phyloP scores from a whole-genome alignment of 2,797 vertebrate genomes.

The Poecilia picta region DNA sequence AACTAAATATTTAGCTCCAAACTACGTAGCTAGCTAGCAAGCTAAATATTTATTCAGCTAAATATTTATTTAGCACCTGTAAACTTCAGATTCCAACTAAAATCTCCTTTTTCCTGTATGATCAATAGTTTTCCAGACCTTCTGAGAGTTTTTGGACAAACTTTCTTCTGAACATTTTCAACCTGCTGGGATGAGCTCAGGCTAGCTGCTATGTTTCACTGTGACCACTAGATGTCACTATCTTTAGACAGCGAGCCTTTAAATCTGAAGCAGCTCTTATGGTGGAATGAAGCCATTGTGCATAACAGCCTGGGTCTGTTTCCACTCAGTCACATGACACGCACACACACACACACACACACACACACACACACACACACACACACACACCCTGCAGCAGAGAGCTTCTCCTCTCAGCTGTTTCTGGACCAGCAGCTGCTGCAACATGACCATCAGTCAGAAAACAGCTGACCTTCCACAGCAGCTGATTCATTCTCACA shows the following conservation, averaged over 20 bases:
- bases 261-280: neutral
- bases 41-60: neutral
- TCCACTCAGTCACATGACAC: neutral
- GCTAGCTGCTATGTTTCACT: neutral
- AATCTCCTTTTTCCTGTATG: neutral
- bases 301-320: neutral
- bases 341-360: too few species aligned
- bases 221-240: neutral
- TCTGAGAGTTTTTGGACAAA: neutral
- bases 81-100: neutral
- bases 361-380: neutral
- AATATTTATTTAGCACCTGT: neutral
- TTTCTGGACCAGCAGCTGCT: conserved; percentile 11
- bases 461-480: neutral
- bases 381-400: neutral
- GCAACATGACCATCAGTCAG: neutral
- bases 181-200: neutral
- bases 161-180: neutral
- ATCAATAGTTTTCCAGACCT: neutral
- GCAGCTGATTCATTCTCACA: neutral
- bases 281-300: neutral
- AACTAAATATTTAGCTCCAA: too few species aligned
- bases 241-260: neutral
- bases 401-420: conserved; percentile 4
- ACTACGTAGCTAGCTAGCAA: too few species aligned